These are phyloP conservation scores for Proteles cristata DNA, from an alignment of 2,113 vertebrate genomes.

Conservation along the genomic window DNA sequence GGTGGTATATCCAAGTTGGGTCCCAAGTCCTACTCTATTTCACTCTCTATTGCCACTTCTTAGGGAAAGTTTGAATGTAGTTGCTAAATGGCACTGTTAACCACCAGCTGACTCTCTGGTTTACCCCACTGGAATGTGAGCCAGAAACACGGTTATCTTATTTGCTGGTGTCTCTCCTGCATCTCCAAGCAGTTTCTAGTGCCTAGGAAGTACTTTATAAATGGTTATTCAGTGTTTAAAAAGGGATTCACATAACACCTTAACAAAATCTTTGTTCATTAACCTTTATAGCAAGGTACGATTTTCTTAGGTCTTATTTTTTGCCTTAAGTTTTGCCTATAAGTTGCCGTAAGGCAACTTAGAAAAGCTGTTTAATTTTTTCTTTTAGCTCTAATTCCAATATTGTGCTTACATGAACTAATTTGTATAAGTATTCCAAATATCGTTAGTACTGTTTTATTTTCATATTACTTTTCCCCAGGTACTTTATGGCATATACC, in stretches of 20 bases:
- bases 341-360: background rate
- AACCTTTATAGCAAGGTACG: background rate
- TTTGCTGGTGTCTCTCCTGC: background rate
- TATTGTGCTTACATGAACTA: constrained; percentile 33
- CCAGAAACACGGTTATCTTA: background rate
- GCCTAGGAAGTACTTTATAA: background rate
- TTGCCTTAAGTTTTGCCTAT: background rate
- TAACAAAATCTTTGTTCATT: background rate
- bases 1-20: background rate
- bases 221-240: background rate
- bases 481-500: background rate
- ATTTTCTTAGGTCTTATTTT: background rate
- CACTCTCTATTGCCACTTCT: background rate
- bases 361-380: constrained; percentile 9
- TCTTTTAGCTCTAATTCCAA: constrained; percentile 41
- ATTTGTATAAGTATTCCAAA: constrained; percentile 25
- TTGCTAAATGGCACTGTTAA: background rate
- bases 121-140: background rate
- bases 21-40: background rate
- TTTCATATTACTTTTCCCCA: background rate
- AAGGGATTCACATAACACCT: background rate
- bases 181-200: background rate
- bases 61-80: background rate
- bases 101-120: background rate
- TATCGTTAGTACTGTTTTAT: constrained; percentile 1